Evolutionary conservation across 2,888 invertebrate genomes (phyloP).

Genomic region (Apodemia duryi): DNA sequence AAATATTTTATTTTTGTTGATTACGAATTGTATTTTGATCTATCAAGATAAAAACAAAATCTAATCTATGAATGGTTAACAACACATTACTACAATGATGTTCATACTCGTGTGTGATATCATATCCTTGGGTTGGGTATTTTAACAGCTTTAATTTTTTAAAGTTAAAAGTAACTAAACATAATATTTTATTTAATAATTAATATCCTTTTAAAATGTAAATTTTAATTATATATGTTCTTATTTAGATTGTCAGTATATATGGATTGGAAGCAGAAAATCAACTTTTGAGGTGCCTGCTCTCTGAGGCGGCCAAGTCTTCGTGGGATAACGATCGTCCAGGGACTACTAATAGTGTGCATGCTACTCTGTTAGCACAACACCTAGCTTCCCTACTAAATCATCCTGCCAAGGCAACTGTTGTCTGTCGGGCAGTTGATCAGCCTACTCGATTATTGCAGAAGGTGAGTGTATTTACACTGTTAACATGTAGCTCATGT

Average conservation of each 20-base stretch:
- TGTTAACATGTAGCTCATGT: slow-evolving; percentile 13
- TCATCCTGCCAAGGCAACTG: slow-evolving; percentile 92
- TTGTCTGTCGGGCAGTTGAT: slow-evolving; percentile 93
- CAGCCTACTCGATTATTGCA: slow-evolving; percentile 86
- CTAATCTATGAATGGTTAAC: background rate
- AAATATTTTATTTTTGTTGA: background rate
- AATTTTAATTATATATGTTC: slow-evolving; percentile 29
- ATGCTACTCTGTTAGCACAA: slow-evolving; percentile 79
- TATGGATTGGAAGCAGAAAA: slow-evolving; percentile 98
- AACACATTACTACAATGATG: background rate
- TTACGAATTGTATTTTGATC: background rate
- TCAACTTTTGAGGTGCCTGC: slow-evolving; percentile 96
- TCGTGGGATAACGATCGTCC: slow-evolving; percentile 82
- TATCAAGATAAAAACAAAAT: slow-evolving; percentile 6
- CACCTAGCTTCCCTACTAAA: slow-evolving; percentile 85
- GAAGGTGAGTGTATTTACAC: slow-evolving; percentile 51
- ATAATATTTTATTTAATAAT: background rate
- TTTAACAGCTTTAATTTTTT: background rate
- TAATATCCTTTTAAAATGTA: slow-evolving; percentile 20
- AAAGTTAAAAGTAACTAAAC: background rate
- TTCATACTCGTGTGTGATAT: background rate
- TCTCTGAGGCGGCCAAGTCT: slow-evolving; percentile 88
- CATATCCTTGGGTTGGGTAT: background rate
- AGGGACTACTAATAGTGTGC: slow-evolving; percentile 85
- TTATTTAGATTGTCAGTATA: slow-evolving; percentile 88